Conservation (phyloP, 2,113 vertebrate species). For the Lampris megalopsis region DNA sequence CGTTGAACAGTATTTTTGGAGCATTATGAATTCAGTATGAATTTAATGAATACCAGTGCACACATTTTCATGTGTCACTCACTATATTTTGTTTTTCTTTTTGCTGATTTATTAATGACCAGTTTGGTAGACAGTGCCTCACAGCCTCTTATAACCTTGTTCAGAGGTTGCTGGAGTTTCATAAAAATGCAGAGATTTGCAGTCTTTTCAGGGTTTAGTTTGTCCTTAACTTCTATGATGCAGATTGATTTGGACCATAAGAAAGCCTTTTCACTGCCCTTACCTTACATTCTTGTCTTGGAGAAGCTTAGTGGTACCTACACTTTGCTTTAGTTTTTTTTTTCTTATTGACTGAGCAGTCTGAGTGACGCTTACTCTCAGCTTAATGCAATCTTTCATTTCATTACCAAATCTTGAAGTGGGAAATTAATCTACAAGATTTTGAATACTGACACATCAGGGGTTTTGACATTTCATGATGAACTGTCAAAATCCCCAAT, state of each 20-base stretch:
- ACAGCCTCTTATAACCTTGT: not conserved
- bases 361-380: conserved; percentile 1
- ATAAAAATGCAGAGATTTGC: not conserved
- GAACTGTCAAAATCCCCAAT: too few species aligned
- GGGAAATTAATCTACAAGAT: not conserved
- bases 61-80: too few species aligned
- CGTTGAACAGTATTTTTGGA: not conserved
- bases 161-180: conserved; percentile 9
- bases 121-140: not conserved
- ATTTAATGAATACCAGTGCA: too few species aligned
- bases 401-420: conserved; percentile 12
- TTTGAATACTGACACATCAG: not conserved
- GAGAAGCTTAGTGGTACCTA: not conserved
- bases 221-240: conserved; percentile 15
- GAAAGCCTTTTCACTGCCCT: not conserved
- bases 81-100: not conserved
- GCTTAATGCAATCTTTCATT: not conserved
- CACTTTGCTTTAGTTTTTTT: not conserved
- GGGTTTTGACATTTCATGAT: too few species aligned
- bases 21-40: too few species aligned
- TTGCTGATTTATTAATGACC: not conserved
- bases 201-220: not conserved
- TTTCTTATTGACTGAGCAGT: conserved; percentile 8
- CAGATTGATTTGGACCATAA: not conserved
- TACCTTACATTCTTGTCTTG: not conserved